These are phyloP conservation scores for Aurelia coerulea DNA, from an alignment of 30 jellyfish, hydroid and myxozoan species.

Conservation along the genomic window DNA sequence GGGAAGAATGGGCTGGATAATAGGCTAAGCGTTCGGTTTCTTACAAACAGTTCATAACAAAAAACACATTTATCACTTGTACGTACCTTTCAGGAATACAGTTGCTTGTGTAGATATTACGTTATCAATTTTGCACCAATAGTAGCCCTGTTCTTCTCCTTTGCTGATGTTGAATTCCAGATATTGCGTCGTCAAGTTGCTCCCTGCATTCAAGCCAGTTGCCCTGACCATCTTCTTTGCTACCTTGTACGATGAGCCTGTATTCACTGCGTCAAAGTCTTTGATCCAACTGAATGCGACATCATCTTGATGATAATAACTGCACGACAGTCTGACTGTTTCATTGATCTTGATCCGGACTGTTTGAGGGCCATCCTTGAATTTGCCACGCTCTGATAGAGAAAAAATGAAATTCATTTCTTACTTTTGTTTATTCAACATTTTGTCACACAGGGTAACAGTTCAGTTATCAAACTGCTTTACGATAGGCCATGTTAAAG, in stretches of 20 bases:
- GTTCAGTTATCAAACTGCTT: background rate
- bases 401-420: background rate
- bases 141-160: constrained; percentile 17
- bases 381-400: constrained; percentile 10
- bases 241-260: background rate
- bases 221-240: background rate
- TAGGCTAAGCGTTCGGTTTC: no score
- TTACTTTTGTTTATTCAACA: background rate
- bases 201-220: background rate
- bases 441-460: background rate
- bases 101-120: background rate
- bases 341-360: background rate
- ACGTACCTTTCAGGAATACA: constrained; percentile 13
- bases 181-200: constrained; percentile 14
- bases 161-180: constrained; percentile 10
- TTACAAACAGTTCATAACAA: background rate
- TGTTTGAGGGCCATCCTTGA: constrained; percentile 26
- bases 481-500: background rate
- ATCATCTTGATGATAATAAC: constrained; percentile 3
- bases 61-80: background rate
- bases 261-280: background rate
- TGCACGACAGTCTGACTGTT: constrained; percentile 12
- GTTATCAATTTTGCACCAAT: constrained; percentile 13
- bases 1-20: no score
- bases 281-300: constrained; percentile 17